phyloP scores from a whole-genome alignment of 2,888 invertebrate genomes.

The Carpatolechia fugitivella region DNA sequence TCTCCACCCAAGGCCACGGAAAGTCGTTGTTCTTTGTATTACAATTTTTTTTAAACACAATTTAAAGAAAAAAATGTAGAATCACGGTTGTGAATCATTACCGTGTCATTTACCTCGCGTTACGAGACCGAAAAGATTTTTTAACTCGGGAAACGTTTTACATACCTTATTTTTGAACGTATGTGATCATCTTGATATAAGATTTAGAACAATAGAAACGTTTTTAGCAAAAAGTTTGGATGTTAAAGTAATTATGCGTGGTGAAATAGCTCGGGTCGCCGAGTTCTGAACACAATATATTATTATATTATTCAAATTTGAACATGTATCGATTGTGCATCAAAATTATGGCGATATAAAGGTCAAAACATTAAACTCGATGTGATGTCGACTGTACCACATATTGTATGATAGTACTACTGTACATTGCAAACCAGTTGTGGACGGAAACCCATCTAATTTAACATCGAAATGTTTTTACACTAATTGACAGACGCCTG shows the following conservation, averaged over 20 bases:
- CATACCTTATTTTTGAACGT: slow-evolving; percentile 1
- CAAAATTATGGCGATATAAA: too few relatives aligned
- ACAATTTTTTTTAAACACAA: neutral
- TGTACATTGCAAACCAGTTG: too few relatives aligned
- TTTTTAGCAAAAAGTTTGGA: neutral
- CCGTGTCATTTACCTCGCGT: slow-evolving; percentile 16
- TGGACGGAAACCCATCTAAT: too few relatives aligned
- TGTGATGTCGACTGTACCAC: too few relatives aligned
- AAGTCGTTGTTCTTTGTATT: neutral
- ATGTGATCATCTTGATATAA: neutral
- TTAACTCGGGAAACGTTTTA: slow-evolving; percentile 13
- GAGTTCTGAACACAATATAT: too few relatives aligned
- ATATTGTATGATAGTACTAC: too few relatives aligned
- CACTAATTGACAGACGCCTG: too few relatives aligned
- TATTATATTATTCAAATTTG: neutral
- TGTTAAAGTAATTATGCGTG: neutral
- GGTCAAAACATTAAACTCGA: too few relatives aligned
- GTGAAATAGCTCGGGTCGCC: too few relatives aligned
- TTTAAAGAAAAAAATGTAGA: slow-evolving; percentile 5
- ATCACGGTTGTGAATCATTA: slow-evolving; percentile 18
- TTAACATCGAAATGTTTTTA: too few relatives aligned
- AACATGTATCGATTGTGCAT: too few relatives aligned
- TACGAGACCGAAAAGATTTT: slow-evolving; percentile 5
- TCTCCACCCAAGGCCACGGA: neutral
- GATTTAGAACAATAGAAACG: neutral